These are phyloP conservation scores for Pseudochirops cupreus DNA, from an alignment of 2,797 vertebrate species.

Conservation along the genomic window DNA sequence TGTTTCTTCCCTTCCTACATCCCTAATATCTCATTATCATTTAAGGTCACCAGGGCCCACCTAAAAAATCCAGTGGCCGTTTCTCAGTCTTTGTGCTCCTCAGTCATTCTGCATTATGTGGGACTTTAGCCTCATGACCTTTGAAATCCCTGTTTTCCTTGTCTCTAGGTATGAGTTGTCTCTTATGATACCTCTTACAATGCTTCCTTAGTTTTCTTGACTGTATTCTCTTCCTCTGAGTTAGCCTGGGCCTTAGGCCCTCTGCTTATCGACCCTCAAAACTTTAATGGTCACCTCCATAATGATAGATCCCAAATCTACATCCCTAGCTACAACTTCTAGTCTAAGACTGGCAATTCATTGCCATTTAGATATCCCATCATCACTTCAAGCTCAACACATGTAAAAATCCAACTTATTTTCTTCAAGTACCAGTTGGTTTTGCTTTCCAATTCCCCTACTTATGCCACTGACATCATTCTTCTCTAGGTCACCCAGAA, in stretches of 20 bases:
- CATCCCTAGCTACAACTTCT: neutral
- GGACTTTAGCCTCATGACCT: neutral
- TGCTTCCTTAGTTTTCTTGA: neutral
- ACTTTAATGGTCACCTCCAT: neutral
- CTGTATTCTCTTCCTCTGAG: neutral
- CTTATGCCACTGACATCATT: neutral
- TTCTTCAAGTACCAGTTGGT: neutral
- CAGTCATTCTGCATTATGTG: neutral
- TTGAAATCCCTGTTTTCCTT: neutral
- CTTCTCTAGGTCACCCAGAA: neutral
- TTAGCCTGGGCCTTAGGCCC: neutral
- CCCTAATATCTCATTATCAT: neutral
- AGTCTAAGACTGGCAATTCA: neutral
- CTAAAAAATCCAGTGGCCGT: neutral
- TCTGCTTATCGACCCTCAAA: neutral
- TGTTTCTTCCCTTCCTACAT: neutral
- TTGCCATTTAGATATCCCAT: neutral
- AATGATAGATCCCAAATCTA: neutral
- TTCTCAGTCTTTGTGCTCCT: neutral
- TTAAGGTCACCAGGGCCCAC: neutral
- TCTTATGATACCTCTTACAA: neutral
- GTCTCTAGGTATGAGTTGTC: neutral
- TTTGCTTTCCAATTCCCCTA: neutral
- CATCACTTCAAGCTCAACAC: neutral
- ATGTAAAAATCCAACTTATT: neutral